Evolutionary conservation across 1,140 invertebrate genomes (phyloP).

Genomic region (Rhynchophorus ferrugineus): DNA sequence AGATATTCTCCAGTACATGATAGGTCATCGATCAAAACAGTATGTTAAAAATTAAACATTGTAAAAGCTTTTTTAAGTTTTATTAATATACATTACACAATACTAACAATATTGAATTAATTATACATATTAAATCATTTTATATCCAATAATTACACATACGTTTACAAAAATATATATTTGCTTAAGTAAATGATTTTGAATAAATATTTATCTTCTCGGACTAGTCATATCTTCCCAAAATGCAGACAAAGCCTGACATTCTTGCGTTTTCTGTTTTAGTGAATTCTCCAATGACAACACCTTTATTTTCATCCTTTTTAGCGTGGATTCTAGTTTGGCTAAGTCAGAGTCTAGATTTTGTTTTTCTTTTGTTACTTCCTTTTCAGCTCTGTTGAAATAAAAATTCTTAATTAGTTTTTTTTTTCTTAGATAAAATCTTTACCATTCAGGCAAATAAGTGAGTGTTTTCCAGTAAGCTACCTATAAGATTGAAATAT

Average conservation of each 20-base stretch:
- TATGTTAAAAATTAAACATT: too few relatives aligned
- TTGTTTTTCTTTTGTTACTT: conserved; percentile 15
- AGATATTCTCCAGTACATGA: too few relatives aligned
- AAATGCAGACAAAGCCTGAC: conserved; percentile 24
- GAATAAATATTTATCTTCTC: not conserved
- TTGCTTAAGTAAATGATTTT: not conserved
- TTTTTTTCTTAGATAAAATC: too few relatives aligned
- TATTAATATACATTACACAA: too few relatives aligned
- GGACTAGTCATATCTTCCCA: conserved; percentile 32
- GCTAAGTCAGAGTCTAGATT: conserved; percentile 12
- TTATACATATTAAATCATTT: too few relatives aligned
- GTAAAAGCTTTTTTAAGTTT: too few relatives aligned
- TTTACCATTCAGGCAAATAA: too few relatives aligned
- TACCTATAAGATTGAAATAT: too few relatives aligned
- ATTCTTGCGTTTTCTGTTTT: conserved; percentile 31
- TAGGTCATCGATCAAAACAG: too few relatives aligned
- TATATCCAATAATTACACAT: not conserved
- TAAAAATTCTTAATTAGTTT: too few relatives aligned
- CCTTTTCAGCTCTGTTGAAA: conserved; percentile 29
- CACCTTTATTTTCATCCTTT: conserved; percentile 30
- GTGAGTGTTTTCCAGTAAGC: too few relatives aligned
- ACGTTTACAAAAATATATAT: not conserved
- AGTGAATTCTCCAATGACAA: conserved; percentile 26
- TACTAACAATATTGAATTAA: too few relatives aligned
- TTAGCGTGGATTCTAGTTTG: conserved; percentile 23